Evolutionary conservation across 2,888 invertebrate genomes (phyloP), one percentile per base, ranked within the genome.

Genomic region (Pammene fasciana): DNA sequence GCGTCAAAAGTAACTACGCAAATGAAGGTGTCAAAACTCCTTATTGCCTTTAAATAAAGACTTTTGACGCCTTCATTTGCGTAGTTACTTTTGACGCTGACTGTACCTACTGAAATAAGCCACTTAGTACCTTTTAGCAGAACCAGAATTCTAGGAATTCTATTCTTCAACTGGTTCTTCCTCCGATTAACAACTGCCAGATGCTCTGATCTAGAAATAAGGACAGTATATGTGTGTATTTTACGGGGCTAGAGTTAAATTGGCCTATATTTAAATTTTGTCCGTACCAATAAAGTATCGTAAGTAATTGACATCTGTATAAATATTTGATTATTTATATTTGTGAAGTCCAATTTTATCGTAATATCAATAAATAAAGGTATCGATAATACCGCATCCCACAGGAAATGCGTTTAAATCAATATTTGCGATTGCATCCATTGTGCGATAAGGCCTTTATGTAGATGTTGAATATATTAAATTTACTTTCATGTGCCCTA

Each of bases 321-420:
- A 64, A 68, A 68, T 65, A 68, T 68, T 68, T n/a, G 34, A 50
- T 36, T 57, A 6, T 36, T 55, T 26, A 26, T 14, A 65, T 68
- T 68, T 68, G 64, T 52, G 45, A 41, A 64, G 64, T 45, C 34
- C 56, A 54, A 34, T 34, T 34, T 57, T 50, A 64, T 45, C 56
- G 14, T 45, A 34, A 11, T 68, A 64, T 64, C 57, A 50, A 64
- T 59, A 50, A 62, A 64, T 68, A 70, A 65, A 67, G 48, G 43
- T 50, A 67, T 67, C 70, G 48, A 70, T 62, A 45, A 48, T 43
- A 10, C 54, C 14, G 45, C 67, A 62, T 70, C 70, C 68, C 70
- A 70, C 70, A 67, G 70, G 70, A 70, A 70, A 70, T 61, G 70
- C 66, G 67, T 48, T 61, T 11, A 67, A 60, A 61, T 60, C 61